Evolutionary conservation across 2,113 vertebrate species (phyloP), one percentile per base, ranked within the genome.

Genomic region (Aldabrachelys gigantea): DNA sequence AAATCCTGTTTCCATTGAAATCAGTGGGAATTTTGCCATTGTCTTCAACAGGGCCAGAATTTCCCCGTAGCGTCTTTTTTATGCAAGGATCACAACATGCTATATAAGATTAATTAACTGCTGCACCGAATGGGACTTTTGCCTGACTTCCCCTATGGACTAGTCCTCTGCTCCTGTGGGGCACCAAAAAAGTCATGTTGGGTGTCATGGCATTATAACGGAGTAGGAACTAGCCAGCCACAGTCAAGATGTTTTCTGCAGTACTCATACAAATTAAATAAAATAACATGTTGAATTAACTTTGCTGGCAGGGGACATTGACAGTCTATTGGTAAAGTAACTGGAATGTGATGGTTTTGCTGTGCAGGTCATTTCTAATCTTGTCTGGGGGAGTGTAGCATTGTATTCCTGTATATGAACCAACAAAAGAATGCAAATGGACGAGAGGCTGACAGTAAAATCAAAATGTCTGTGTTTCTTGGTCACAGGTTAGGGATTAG

Each of bases 401-500:
- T 97, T 97, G 95, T 96, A 89, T 93, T 93, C 89, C 90, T 91
- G 85, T 75, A 84, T 86, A 87, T 89, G 92, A 91, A 94, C 86
- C 56, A 80, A 1, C 0, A 31, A 89, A 96, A 97, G 93, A 31
- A 95, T 92, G 89, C 35, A 92, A 95, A 96, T 31, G 79, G 86
- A 65, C 59, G 53, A 5, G 1, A 2, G 0, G 92, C 94, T 93
- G 93, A 65, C 87, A 90, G 65, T 50, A 72, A 96, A 96, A 88
- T 89, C 93, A 95, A 93, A 85, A 96, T 95, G 91, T 90, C 95
- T 96, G 85, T 27, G 90, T 86, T 93, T 54, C 94, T 95, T 96
- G 92, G 90, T 93, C 96, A 89, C 89, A 97, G 96, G 97, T 95
- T 91, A 88, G 90, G 96, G 96, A 97, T 98, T 98, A 98, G 97